Conservation (phyloP, 2,797 vertebrate species). For the Sebastes vulpes region DNA sequence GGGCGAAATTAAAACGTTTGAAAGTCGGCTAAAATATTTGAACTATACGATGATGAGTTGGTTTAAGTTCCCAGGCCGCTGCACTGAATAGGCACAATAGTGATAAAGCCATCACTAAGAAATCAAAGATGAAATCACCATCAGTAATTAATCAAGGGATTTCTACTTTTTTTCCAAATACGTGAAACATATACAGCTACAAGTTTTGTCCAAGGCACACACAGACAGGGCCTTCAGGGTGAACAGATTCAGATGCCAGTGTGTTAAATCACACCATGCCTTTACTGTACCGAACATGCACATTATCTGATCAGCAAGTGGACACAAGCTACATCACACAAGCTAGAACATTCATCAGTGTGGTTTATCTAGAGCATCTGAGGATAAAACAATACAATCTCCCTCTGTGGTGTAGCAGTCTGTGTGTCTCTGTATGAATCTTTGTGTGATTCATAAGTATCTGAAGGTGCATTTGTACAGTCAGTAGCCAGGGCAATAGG, state of each 20-base stretch:
- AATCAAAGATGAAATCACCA: background rate
- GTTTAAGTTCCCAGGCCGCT: constrained; percentile 9
- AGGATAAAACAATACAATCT: constrained; percentile 66
- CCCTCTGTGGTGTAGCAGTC: constrained; percentile 75
- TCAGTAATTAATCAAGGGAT: background rate
- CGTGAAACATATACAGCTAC: constrained; percentile 12
- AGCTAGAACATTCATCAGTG: constrained; percentile 43
- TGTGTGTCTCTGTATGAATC: constrained; percentile 75
- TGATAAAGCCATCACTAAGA: background rate
- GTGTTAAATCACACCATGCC: constrained; percentile 63
- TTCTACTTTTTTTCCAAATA: constrained; percentile 6
- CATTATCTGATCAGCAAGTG: constrained; percentile 24
- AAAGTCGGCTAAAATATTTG: constrained; percentile 16
- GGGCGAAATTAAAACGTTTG: constrained; percentile 5
- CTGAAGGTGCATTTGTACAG: constrained; percentile 71
- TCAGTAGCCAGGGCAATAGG: constrained; percentile 72
- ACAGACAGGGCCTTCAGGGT: constrained; percentile 43
- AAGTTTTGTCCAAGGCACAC: constrained; percentile 45
- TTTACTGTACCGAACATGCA: constrained; percentile 64
- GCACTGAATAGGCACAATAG: background rate
- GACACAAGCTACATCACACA: constrained; percentile 19
- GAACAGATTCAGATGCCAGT: constrained; percentile 58
- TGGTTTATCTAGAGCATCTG: constrained; percentile 51
- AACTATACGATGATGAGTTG: background rate
- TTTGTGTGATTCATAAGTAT: constrained; percentile 68